Conservation (phyloP, 1,140 invertebrate genomes). For the Ditylenchus dipsaci region DNA sequence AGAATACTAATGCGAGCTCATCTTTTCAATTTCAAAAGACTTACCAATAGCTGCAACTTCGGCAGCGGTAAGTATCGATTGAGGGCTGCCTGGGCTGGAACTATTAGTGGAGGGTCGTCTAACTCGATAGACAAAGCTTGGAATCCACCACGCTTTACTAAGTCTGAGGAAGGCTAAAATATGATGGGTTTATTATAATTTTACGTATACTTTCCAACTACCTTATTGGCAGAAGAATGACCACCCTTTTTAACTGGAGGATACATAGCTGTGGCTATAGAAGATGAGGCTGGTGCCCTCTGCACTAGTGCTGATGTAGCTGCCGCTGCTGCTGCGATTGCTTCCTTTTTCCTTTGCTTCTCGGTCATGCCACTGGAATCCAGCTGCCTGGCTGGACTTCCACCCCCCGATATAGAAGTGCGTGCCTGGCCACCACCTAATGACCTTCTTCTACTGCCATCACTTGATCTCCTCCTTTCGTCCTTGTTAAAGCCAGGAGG, state of each 20-base stretch:
- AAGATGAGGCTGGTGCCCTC: background rate
- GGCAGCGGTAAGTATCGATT: background rate
- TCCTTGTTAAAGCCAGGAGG: background rate
- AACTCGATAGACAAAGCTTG: constrained; percentile 3
- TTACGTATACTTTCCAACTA: background rate
- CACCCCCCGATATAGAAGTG: constrained; percentile 3
- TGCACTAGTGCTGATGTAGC: background rate
- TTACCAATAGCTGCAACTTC: background rate
- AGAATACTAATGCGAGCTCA: too few relatives aligned
- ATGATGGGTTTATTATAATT: background rate
- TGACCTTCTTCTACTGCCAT: background rate
- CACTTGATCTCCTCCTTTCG: background rate
- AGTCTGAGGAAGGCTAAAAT: background rate
- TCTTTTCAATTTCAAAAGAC: too few relatives aligned
- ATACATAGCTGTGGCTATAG: constrained; percentile 6
- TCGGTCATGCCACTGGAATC: constrained; percentile 1
- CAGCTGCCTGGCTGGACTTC: background rate
- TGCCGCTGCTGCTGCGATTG: background rate
- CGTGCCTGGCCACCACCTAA: constrained; percentile 1
- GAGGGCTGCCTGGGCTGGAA: background rate
- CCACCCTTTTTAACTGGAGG: constrained; percentile 2
- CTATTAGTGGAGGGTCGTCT: background rate
- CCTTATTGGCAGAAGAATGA: background rate
- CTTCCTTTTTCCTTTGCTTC: background rate
- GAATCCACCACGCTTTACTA: background rate